Evolutionary conservation across 2,888 invertebrate genomes (phyloP), one percentile per base, ranked within the genome.

Genomic region (Griposia aprilina): DNA sequence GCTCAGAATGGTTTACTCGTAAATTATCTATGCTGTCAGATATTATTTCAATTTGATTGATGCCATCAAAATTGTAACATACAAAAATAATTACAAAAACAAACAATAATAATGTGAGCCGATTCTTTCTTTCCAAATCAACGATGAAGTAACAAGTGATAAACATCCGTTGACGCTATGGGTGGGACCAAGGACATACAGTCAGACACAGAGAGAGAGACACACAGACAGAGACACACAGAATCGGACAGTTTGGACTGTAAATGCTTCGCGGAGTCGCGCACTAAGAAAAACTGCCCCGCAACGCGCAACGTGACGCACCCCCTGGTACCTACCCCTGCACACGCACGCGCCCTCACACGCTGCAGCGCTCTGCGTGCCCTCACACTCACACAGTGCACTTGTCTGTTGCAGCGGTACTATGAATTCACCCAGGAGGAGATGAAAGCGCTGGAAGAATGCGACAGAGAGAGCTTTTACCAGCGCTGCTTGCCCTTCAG

Each of bases 401-500:
- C 73, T 75, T 69, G n/a, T 79, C 26, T 85, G 62, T 94, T 94
- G 65, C 90, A 96, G 96, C 95, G 96, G 26, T 96, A 96, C 91
- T 98, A 98, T 90, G 97, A 98, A 92, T 98, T 98, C 91, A 97
- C 97, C 6, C 94, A 97, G 3, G 98, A 98, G 48, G 98, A 98
- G 93, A 92, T 98, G 71, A 96, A 97, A 88, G 98, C 98, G 20
- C 93, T 98, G 73, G 97, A 97, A 89, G 98, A 98, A 93, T 98
- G 98, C 92, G 98, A 98, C 93, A 94, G 95, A 73, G 98, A 98
- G 90, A 98, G 98, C 87, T 98, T 98, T 93, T 98, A 98, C 91
- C 97, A 97, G 88, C 97, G 98, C 85, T 98, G 98, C 86, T 83
- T 98, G 60, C 98, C 98, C 0, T 90, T 98, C 65, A 97, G 98